Conservation (phyloP, 1,140 invertebrate genomes). For the Nephila pilipes region DNA sequence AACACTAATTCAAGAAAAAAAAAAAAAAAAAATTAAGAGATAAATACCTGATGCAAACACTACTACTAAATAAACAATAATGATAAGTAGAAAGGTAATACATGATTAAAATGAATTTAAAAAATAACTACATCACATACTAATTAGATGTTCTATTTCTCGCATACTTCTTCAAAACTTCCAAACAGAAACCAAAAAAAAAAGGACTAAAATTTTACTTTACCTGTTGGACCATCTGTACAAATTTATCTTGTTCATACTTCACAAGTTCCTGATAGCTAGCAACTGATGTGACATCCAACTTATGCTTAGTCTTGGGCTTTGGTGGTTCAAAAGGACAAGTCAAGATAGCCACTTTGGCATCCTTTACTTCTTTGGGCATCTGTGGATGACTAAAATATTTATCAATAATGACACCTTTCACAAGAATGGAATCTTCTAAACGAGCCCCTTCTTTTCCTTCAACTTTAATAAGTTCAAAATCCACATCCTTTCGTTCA, state of each 20-base stretch:
- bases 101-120: not conserved
- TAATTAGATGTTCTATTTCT: not conserved
- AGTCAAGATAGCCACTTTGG: constrained; percentile 97
- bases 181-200: not conserved
- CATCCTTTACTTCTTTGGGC: constrained; percentile 94
- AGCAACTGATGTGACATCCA: constrained; percentile 97
- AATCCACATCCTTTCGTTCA: constrained; percentile 97
- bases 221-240: constrained; percentile 95
- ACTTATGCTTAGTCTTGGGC: constrained; percentile 99
- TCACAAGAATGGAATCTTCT: constrained; percentile 98
- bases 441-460: constrained; percentile 98
- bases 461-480: constrained; percentile 99
- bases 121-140: not conserved
- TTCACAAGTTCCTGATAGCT: constrained; percentile 95
- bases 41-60: too few relatives aligned
- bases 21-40: too few relatives aligned
- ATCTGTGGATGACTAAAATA: constrained; percentile 99
- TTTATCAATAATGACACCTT: constrained; percentile 98
- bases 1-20: too few relatives aligned
- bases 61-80: too few relatives aligned
- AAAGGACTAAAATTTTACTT: not conserved
- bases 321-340: constrained; percentile 99
- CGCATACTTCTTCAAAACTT: not conserved
- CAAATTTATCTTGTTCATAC: constrained; percentile 98
- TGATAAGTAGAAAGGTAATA: not conserved